Base-by-base conservation (phyloP, 1,140 invertebrate genomes). In the Lasioglossum baleicum region DNA sequence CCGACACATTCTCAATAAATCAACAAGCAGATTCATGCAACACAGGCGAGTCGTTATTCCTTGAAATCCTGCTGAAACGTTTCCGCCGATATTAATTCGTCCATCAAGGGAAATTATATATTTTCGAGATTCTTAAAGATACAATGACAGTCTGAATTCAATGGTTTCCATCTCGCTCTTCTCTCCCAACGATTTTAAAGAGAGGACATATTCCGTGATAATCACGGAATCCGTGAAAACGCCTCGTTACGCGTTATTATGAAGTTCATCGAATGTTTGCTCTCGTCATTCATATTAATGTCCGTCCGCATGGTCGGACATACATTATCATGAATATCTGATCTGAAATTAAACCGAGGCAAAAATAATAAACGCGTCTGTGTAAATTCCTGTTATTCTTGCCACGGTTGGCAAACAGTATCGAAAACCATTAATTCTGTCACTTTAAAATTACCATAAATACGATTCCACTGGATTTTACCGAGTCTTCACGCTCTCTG, bases 281-380 rank as follows among this genome's bases (percentile, higher is more conserved):
- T 58, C 17, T 71, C 35, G 53, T 60, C 20, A n/a, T 40, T 31
- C 53, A 26, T 44, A 68, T 31, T 67, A 53, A 31, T 68, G 51
- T 4, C 44, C 11, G 20, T 44, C 58, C 15, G 42, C 13, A n/a
- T 11, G 35, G 48, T 44, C 5, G 22, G 56, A 58, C 8, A 15
- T 13, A 8, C 56, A 75, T 75, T 44, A 58, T 60, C 22, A 42
- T 3, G 64, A 6, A n/a, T 68, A 75, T 68, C 48, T n/a, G 51
- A 68, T 68, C 15, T 22, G 74, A 20, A 48, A 75, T 75, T 75
- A 58, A 35, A 70, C 60, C 44, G 42, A 15, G 17, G 20, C 22
- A 61, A 71, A 77, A 77, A 77, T 77, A 63, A 77, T 71, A 53
- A 77, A 56, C 26, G 67, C 0, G 17, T 7, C n/a, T 7, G 56